phyloP scores from a whole-genome alignment of 2,113 vertebrate species.

The Dromas ardeola region DNA sequence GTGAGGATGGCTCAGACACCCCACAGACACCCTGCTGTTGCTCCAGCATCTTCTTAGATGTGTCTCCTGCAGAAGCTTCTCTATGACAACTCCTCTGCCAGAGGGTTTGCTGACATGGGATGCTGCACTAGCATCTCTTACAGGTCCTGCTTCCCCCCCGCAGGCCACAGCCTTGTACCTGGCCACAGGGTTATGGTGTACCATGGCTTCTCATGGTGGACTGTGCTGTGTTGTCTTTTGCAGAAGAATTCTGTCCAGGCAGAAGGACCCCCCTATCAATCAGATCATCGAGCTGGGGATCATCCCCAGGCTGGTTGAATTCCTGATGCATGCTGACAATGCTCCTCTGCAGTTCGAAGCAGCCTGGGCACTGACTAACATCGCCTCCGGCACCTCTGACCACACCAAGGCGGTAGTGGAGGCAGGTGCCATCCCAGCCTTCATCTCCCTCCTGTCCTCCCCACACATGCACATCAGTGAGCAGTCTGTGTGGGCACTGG shows the following conservation, averaged over 20 bases:
- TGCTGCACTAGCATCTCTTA: neutral
- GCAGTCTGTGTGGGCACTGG: conserved; percentile 91
- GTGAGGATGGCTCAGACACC: neutral
- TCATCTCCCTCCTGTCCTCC: conserved; percentile 84
- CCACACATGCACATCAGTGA: conserved; percentile 86
- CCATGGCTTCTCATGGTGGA: neutral
- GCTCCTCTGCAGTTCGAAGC: conserved; percentile 88
- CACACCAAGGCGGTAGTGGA: conserved; percentile 88
- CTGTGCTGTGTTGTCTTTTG: neutral
- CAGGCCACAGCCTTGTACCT: neutral
- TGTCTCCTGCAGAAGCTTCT: neutral
- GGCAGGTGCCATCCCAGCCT: conserved; percentile 82
- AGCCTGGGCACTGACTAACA: conserved; percentile 93
- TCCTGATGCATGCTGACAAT: conserved; percentile 75
- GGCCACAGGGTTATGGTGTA: neutral
- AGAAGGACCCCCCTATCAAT: conserved; percentile 82
- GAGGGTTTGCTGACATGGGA: neutral
- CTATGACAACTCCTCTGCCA: neutral
- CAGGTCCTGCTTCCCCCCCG: neutral
- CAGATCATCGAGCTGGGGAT: conserved; percentile 82
- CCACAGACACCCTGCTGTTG: neutral
- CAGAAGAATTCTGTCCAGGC: conserved; percentile 87
- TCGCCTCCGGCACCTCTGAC: conserved; percentile 87
- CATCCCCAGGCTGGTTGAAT: conserved; percentile 82
- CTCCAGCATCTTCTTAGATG: neutral